These are phyloP conservation scores for Tenthredo livida DNA, from an alignment of 2,888 invertebrate species.

Conservation along the genomic window DNA sequence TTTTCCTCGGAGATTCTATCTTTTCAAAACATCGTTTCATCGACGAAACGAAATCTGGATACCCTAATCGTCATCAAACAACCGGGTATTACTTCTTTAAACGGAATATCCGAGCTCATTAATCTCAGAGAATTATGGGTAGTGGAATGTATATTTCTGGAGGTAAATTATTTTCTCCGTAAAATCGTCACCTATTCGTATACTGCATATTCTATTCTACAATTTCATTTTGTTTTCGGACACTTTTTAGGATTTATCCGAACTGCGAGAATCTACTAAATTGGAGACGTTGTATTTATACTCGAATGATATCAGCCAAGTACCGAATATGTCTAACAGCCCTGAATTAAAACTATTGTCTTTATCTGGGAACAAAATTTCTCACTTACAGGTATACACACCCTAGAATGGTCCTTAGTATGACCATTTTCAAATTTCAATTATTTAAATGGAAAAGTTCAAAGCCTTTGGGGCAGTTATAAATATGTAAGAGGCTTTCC, in stretches of 20 bases:
- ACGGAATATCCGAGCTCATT: constrained; percentile 59
- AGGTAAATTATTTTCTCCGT: constrained; percentile 55
- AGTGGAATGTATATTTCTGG: constrained; percentile 63
- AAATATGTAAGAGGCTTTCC: background rate
- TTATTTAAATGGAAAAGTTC: too few species aligned
- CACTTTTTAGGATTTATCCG: constrained; percentile 58
- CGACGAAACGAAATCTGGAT: constrained; percentile 57
- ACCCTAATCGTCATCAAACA: constrained; percentile 64
- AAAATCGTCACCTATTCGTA: background rate
- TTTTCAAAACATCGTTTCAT: constrained; percentile 51
- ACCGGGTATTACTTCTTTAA: constrained; percentile 56
- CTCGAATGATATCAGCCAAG: constrained; percentile 61
- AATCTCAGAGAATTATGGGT: constrained; percentile 66
- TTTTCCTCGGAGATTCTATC: constrained; percentile 57
- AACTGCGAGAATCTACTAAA: constrained; percentile 55
- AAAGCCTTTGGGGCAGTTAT: too few species aligned
- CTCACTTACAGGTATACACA: constrained; percentile 56
- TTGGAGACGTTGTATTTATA: constrained; percentile 65
- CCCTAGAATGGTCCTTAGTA: too few species aligned
- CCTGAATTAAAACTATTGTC: constrained; percentile 57
- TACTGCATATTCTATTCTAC: background rate
- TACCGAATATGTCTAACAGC: constrained; percentile 60
- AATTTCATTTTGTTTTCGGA: background rate
- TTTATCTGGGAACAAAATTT: constrained; percentile 63
- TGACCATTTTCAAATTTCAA: too few species aligned